Percentiles rank a stretch among this genome's conserved stretches.
phyloP scores from a whole-genome alignment of 1,140 invertebrate species.

The Neodiprion virginianus region DNA sequence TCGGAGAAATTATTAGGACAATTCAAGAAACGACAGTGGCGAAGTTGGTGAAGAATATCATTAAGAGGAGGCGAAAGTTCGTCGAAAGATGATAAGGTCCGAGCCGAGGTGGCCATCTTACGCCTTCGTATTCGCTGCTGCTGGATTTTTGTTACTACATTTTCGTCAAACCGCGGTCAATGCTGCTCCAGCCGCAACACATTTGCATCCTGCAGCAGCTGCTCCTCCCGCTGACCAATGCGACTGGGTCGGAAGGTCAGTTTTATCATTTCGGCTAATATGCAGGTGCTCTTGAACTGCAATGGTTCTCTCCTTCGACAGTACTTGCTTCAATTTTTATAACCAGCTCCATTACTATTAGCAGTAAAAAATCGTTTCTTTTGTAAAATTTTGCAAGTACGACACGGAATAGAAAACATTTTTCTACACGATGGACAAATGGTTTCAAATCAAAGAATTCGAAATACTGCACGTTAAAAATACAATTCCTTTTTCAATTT shows the following conservation, averaged over 20 bases:
- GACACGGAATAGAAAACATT: too few species aligned
- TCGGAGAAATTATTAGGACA: too few species aligned
- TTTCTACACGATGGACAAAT: too few species aligned
- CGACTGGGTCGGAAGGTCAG: slow-evolving; percentile 60
- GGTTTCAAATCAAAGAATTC: too few species aligned
- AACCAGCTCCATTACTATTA: too few species aligned
- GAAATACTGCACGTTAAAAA: too few species aligned
- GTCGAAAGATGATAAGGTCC: background rate
- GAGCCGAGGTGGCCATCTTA: background rate
- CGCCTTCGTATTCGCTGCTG: background rate
- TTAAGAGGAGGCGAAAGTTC: background rate
- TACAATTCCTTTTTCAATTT: too few species aligned
- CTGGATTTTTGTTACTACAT: slow-evolving; percentile 28
- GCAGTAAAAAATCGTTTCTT: too few species aligned
- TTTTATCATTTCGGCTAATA: slow-evolving; percentile 21
- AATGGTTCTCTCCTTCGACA: too few species aligned
- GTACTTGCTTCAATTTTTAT: too few species aligned
- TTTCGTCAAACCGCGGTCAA: slow-evolving; percentile 26
- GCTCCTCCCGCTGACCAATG: slow-evolving; percentile 54
- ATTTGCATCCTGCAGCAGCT: slow-evolving; percentile 37
- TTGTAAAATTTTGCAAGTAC: too few species aligned
- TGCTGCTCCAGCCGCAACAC: slow-evolving; percentile 40
- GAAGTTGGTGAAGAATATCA: background rate
- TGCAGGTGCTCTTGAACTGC: too few species aligned
- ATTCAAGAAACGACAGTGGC: background rate